Percentiles rank a stretch among this genome's conserved stretches.
phyloP scores from a whole-genome alignment of 2,113 vertebrate genomes.

The Pachypanchax playfairii region DNA sequence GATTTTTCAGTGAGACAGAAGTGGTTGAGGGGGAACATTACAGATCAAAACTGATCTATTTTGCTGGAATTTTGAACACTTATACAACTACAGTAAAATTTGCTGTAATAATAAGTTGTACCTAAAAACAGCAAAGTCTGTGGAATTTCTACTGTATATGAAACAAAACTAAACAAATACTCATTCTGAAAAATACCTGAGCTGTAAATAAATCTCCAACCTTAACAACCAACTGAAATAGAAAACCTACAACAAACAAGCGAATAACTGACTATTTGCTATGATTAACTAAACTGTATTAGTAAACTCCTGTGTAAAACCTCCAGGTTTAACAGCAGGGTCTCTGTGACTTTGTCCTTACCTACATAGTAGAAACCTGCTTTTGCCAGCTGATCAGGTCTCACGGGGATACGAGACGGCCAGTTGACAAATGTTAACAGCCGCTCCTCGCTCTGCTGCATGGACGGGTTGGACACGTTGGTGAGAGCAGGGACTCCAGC shows the following conservation, averaged over 20 bases:
- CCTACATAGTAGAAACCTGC: constrained; percentile 98
- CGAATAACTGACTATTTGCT: too few species aligned
- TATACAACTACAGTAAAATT: neutral
- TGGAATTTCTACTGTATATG: constrained; percentile 21
- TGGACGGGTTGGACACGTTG: constrained; percentile 90
- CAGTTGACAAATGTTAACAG: constrained; percentile 91
- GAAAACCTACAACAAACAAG: too few species aligned
- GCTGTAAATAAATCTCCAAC: neutral
- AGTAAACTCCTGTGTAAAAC: too few species aligned
- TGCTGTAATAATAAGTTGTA: neutral
- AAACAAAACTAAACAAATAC: neutral
- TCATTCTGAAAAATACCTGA: neutral
- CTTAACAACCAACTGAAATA: too few species aligned
- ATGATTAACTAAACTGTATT: too few species aligned
- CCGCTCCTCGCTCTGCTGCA: constrained; percentile 89
- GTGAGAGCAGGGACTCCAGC: constrained; percentile 66
- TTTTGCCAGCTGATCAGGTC: constrained; percentile 91
- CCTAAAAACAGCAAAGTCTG: neutral
- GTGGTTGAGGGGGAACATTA: neutral
- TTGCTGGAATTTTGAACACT: neutral
- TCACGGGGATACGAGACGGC: constrained; percentile 90
- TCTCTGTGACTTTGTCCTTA: constrained; percentile 65
- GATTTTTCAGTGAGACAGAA: neutral
- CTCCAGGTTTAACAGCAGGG: neutral
- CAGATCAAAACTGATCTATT: neutral